Base-by-base conservation (phyloP, 2,113 vertebrate genomes). In the Columba janthina region DNA sequence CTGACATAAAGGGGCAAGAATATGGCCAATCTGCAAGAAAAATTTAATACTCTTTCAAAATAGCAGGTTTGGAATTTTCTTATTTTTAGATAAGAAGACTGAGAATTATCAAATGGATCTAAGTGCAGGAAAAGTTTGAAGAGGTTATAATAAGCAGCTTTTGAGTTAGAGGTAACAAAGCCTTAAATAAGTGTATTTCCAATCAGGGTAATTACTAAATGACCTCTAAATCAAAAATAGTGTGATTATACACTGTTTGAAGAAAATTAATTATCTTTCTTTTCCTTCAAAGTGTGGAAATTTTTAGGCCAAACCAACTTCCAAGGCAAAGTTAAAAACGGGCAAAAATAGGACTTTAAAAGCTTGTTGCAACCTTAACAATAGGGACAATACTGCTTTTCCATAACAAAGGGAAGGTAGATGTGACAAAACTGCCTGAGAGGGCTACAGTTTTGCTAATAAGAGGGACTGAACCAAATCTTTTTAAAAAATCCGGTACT, bases 281-380 rank as follows among this genome's bases (percentile, higher is more conserved):
- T 92, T 96, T 95, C 76, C 90, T 97, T 96, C 96, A 95, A 96
- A 96, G 93, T 51, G 92, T 95, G 92, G 92, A 96, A 95, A 93
- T 96, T 93, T 96, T 90, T 83, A 96, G 90, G 83, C 78, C 69
- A 86, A 94, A 93, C 73, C 57, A 76, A 78, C 93, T 95, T 95
- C 69, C 72, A 93, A 90, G 44, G 65, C 83, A 92, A 95, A 86
- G 90, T 93, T 94, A 95, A 94, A 96, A 42, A 91, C 96, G 92
- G 93, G 73, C 92, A 94, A 87, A 96, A 81, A 75, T 29, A 92
- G 72, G 83, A 89, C 65, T 93, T 96, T 71, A 84, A 90, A 94
- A 96, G 34, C 48, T 81, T 29, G 83, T 79, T 90, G 70, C 83
- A 93, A 89, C n/a, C 40, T 74, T 84, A 84, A 92, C 75, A 90